Evolutionary conservation across 2,113 vertebrate species (phyloP).

Genomic region (Pycnonotus jocosus): DNA sequence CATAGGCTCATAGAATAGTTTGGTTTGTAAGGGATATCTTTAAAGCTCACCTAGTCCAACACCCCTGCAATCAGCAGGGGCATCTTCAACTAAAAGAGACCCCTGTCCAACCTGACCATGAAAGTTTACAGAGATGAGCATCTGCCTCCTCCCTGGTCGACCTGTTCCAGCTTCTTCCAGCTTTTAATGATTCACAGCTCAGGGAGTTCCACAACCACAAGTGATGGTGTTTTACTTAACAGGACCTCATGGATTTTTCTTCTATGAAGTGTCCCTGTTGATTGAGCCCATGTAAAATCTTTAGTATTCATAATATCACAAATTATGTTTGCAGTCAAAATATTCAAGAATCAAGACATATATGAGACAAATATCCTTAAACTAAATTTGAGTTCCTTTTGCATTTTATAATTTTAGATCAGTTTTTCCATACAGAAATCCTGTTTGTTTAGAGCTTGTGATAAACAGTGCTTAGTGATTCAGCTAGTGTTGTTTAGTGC

Average conservation of each 20-base stretch:
- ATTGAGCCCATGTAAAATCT: background rate
- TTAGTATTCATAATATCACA: accelerated
- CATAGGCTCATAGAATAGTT: background rate
- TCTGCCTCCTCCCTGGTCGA: background rate
- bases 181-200: background rate
- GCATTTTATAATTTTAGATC: background rate
- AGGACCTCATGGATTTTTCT: background rate
- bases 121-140: background rate
- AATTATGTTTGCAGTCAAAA: background rate
- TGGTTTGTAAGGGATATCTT: background rate
- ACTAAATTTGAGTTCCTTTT: background rate
- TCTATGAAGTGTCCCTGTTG: background rate
- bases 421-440: background rate
- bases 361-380: background rate
- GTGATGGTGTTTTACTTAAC: background rate
- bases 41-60: background rate
- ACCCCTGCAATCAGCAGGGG: no score
- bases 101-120: background rate
- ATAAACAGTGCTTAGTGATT: background rate
- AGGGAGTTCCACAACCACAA: background rate
- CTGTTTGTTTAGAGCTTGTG: background rate
- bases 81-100: background rate
- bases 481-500: background rate
- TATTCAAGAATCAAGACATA: background rate
- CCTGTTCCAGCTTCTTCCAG: background rate